Evolutionary conservation across 2,797 vertebrate species (phyloP).

Genomic region (Lagorchestes hirsutus): DNA sequence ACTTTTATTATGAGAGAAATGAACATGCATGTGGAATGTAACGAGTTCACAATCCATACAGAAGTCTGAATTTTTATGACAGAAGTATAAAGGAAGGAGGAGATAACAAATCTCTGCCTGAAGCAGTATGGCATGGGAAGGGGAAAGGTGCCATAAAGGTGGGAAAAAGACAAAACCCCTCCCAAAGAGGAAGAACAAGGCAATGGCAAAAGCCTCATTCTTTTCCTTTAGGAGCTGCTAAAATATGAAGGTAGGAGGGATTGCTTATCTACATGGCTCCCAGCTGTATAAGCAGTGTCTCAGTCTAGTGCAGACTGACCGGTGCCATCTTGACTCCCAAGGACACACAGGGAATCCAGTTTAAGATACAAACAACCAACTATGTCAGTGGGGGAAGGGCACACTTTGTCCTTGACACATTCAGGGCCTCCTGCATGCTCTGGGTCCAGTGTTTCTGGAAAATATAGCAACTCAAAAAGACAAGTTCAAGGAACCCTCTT

Average conservation of each 20-base stretch:
- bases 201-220: neutral
- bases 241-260: too few relatives aligned
- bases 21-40: neutral
- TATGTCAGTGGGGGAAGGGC: neutral
- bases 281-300: neutral
- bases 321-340: neutral
- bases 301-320: neutral
- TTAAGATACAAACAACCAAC: neutral
- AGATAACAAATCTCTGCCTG: neutral
- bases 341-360: neutral
- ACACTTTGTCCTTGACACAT: neutral
- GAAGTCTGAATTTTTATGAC: neutral
- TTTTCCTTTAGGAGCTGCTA: neutral
- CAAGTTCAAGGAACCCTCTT: neutral
- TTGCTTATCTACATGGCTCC: neutral
- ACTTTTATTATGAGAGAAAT: neutral
- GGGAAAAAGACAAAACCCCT: neutral
- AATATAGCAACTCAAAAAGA: neutral
- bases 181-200: too few relatives aligned
- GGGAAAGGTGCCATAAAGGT: neutral
- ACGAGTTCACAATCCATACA: neutral
- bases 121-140: neutral
- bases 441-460: neutral
- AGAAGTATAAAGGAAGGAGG: neutral
- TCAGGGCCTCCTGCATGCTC: neutral